phyloP scores from a whole-genome alignment of 2,797 vertebrate genomes.

The Columba guinea region DNA sequence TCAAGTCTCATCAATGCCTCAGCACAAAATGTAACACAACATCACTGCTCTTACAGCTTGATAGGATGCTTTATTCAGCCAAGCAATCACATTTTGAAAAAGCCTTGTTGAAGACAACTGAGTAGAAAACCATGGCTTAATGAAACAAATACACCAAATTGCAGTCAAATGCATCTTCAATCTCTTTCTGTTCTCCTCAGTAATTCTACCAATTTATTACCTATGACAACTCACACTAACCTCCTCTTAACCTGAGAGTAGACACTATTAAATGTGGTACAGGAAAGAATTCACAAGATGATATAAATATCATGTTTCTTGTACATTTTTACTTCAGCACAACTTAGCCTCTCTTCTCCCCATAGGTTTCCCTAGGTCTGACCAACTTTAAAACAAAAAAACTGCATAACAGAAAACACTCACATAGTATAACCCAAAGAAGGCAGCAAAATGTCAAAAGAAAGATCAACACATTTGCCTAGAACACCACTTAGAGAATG shows the following conservation, averaged over 20 bases:
- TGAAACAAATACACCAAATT: constrained; percentile 4
- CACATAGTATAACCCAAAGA: background rate
- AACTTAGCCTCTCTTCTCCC: background rate
- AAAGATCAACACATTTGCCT: constrained; percentile 13
- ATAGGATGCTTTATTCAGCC: background rate
- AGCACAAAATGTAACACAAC: background rate
- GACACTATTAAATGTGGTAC: background rate
- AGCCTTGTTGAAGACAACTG: background rate
- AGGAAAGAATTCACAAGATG: background rate
- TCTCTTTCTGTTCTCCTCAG: background rate
- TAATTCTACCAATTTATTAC: constrained; percentile 24
- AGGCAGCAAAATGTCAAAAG: constrained; percentile 5
- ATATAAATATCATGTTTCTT: background rate
- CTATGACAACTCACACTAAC: background rate
- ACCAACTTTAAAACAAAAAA: background rate
- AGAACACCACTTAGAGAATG: background rate
- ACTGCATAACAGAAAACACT: background rate
- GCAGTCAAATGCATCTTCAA: constrained; percentile 3
- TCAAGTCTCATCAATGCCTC: constrained; percentile 33
- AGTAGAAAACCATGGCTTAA: constrained; percentile 13
- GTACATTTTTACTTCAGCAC: background rate
- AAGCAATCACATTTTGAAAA: constrained; percentile 24
- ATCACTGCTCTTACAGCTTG: background rate
- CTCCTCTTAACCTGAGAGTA: background rate
- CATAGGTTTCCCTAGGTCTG: background rate